Conservation (phyloP, 2,888 invertebrate genomes). For the Lucinisca nassula region DNA sequence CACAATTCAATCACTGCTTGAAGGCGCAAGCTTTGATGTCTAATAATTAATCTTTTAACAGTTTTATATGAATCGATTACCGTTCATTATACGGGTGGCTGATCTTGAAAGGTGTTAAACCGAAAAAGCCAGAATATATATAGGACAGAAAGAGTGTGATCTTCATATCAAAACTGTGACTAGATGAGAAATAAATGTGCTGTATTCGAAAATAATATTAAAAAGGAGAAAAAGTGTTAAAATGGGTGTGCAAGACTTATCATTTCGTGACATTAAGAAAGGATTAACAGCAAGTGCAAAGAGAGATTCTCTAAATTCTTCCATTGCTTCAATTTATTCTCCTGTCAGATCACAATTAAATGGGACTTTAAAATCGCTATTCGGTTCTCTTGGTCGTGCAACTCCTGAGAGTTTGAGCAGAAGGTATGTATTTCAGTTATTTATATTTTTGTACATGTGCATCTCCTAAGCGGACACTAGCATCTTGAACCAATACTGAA, state of each 20-base stretch:
- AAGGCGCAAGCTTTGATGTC: background rate
- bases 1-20: background rate
- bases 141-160: too few relatives aligned
- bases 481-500: too few relatives aligned
- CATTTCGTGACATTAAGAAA: background rate
- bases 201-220: too few relatives aligned
- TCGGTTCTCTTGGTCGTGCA: slow-evolving; percentile 56
- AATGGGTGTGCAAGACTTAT: slow-evolving; percentile 9
- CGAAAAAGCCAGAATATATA: background rate
- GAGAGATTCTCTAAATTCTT: background rate
- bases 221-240: too few relatives aligned
- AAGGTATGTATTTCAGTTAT: slow-evolving; percentile 45
- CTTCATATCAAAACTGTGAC: too few relatives aligned
- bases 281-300: background rate
- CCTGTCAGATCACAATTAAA: slow-evolving; percentile 46
- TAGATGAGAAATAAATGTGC: background rate
- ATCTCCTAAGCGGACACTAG: too few relatives aligned
- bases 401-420: slow-evolving; percentile 44
- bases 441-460: too few relatives aligned
- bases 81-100: slow-evolving; percentile 2
- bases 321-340: slow-evolving; percentile 9
- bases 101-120: background rate
- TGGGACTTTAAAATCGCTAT: slow-evolving; percentile 50
- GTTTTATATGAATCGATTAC: slow-evolving; percentile 10
- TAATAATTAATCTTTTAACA: background rate